These are phyloP conservation scores for Hyperoplus immaculatus DNA, from an alignment of 2,797 vertebrate species.

Conservation along the genomic window DNA sequence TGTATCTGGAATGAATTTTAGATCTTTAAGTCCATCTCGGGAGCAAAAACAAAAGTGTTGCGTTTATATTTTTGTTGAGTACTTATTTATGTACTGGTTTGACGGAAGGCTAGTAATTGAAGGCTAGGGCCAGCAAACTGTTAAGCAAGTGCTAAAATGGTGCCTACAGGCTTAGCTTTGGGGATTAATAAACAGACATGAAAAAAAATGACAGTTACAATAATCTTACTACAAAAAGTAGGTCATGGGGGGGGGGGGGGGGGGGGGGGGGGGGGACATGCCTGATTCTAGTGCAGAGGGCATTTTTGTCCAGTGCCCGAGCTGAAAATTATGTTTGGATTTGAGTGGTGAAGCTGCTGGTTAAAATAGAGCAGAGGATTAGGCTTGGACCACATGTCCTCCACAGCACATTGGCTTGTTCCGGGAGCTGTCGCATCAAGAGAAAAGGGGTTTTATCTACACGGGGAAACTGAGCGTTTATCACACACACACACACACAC, in stretches of 20 bases:
- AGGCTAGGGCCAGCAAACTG: constrained; percentile 73
- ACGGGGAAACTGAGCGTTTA: constrained; percentile 57
- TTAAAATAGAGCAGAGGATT: constrained; percentile 85
- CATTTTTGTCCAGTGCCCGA: constrained; percentile 80
- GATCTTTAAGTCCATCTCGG: no score
- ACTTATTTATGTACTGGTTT: no score
- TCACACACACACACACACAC: constrained; percentile 27
- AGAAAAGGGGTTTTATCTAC: constrained; percentile 74
- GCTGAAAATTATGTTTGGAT: constrained; percentile 83
- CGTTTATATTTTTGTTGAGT: no score
- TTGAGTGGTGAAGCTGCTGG: constrained; percentile 78
- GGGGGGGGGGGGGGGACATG: constrained; percentile 67
- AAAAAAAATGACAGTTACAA: constrained; percentile 86
- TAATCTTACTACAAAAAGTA: constrained; percentile 87
- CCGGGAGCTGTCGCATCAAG: constrained; percentile 66
- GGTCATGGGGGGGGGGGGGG: constrained; percentile 77
- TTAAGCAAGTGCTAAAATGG: constrained; percentile 82
- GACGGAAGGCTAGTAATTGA: constrained; percentile 77
- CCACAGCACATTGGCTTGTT: constrained; percentile 75
- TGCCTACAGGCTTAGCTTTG: constrained; percentile 81
- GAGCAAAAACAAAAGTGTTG: no score
- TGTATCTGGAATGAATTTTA: no score
- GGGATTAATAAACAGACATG: constrained; percentile 88
- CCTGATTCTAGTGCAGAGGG: constrained; percentile 80
- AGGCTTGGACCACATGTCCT: constrained; percentile 81